These are phyloP conservation scores for Dolichopus griseipennis DNA, from an alignment of 2,888 invertebrate species.

Conservation along the genomic window DNA sequence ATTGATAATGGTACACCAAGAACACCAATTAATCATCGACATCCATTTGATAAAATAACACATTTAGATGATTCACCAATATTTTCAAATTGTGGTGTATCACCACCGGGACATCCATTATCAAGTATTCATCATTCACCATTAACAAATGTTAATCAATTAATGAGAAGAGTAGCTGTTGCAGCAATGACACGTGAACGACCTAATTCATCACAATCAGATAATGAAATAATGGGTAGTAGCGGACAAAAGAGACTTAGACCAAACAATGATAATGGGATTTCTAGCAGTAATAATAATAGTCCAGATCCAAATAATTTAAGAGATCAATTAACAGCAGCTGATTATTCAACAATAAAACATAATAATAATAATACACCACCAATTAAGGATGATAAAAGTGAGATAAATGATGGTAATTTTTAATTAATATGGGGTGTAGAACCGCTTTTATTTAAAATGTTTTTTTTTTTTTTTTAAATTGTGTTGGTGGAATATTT, in stretches of 20 bases:
- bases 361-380: constrained; percentile 44
- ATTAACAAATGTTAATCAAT: constrained; percentile 47
- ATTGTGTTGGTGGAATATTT: no score
- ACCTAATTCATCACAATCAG: constrained; percentile 34
- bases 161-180: constrained; percentile 54
- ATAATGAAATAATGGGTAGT: constrained; percentile 28
- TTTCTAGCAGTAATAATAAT: constrained; percentile 49
- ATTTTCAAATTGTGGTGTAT: constrained; percentile 41
- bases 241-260: constrained; percentile 38
- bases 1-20: constrained; percentile 33
- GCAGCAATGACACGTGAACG: constrained; percentile 37
- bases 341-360: constrained; percentile 44
- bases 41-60: constrained; percentile 43
- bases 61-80: constrained; percentile 45
- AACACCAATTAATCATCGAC: constrained; percentile 46
- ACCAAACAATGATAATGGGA: constrained; percentile 40
- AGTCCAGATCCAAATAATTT: constrained; percentile 47
- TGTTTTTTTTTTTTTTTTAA: no score
- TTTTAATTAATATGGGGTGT: neutral
- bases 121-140: constrained; percentile 25
- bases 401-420: constrained; percentile 28
- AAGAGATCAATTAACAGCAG: constrained; percentile 26
- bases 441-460: neutral
- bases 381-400: constrained; percentile 43
- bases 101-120: constrained; percentile 50